Evolutionary conservation across 2,888 invertebrate genomes (phyloP).

Genomic region (Ormyrus nitidulus): DNA sequence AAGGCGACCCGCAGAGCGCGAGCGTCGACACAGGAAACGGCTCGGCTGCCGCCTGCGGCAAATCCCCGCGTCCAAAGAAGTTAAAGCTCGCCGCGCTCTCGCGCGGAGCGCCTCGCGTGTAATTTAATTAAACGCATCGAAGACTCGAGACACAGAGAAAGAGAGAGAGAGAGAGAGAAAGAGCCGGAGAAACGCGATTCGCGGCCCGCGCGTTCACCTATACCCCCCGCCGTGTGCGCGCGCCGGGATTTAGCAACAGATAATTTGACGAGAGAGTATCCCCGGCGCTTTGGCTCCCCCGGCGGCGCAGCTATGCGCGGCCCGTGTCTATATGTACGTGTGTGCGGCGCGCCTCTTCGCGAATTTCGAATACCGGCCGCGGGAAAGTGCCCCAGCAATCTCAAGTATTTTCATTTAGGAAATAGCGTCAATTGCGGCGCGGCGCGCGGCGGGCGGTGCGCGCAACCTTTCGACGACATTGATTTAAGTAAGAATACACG

Average conservation of each 20-base stretch:
- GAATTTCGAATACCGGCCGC: constrained; percentile 7
- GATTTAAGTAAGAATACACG: too few relatives aligned
- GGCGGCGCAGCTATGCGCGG: neutral
- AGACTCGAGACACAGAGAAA: neutral
- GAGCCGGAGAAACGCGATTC: neutral
- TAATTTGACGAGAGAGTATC: constrained; percentile 38
- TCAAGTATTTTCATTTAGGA: constrained; percentile 44
- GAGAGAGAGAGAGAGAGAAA: neutral
- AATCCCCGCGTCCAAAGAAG: constrained; percentile 24
- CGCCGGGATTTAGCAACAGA: constrained; percentile 1
- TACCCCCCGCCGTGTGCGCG: too few relatives aligned
- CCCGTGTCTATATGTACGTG: neutral
- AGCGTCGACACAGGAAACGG: neutral
- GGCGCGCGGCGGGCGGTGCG: too few relatives aligned
- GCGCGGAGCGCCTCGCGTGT: neutral
- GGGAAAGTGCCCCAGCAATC: constrained; percentile 32
- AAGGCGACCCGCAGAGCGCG: neutral
- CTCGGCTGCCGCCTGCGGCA: constrained; percentile 36
- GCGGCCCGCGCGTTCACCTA: neutral
- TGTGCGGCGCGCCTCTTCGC: neutral
- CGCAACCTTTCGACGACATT: too few relatives aligned
- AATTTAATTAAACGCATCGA: constrained; percentile 45
- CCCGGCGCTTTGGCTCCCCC: neutral
- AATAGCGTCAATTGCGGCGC: neutral
- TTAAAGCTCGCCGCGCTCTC: constrained; percentile 1